A percentile compares a stretch with the other conserved stretches of the same genome.
Conservation (phyloP, 2,797 vertebrate species). For the Chloroceryle amazona region DNA sequence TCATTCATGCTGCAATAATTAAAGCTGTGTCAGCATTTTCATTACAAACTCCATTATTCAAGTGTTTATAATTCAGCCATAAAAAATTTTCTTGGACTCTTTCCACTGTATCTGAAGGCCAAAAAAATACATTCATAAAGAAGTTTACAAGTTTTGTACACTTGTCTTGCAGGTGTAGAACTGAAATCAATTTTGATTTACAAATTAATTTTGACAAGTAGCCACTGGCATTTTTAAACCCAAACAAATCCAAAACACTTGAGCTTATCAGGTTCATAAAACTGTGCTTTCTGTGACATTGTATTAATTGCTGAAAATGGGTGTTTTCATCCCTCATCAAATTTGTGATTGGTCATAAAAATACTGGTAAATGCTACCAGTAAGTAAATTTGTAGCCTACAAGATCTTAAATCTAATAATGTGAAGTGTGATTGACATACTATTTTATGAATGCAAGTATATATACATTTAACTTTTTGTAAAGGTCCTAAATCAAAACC, state of each 20-base stretch:
- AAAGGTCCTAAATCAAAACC: slow-evolving; percentile 31
- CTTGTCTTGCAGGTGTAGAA: slow-evolving; percentile 71
- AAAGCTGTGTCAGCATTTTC: slow-evolving; percentile 70
- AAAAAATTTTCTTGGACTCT: slow-evolving; percentile 61
- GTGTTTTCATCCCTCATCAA: slow-evolving; percentile 22
- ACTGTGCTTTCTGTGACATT: neutral
- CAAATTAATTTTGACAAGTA: slow-evolving; percentile 54
- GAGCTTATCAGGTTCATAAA: slow-evolving; percentile 53
- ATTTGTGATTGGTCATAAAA: slow-evolving; percentile 21
- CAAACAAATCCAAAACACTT: slow-evolving; percentile 35
- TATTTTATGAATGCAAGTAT: neutral
- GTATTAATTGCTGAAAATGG: slow-evolving; percentile 39
- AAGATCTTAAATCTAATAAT: neutral
- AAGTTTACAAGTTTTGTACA: slow-evolving; percentile 65
- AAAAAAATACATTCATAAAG: slow-evolving; percentile 31
- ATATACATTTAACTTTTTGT: neutral
- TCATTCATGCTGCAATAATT: slow-evolving; percentile 70
- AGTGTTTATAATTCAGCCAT: slow-evolving; percentile 58
- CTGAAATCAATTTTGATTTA: slow-evolving; percentile 33
- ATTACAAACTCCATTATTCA: slow-evolving; percentile 57
- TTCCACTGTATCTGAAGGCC: slow-evolving; percentile 39
- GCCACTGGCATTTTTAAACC: slow-evolving; percentile 36
- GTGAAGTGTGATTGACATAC: neutral
- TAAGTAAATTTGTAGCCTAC: neutral
- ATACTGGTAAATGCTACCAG: neutral